Base-by-base conservation (phyloP, 2,888 invertebrate genomes). In the Macroteleia sp. region DNA sequence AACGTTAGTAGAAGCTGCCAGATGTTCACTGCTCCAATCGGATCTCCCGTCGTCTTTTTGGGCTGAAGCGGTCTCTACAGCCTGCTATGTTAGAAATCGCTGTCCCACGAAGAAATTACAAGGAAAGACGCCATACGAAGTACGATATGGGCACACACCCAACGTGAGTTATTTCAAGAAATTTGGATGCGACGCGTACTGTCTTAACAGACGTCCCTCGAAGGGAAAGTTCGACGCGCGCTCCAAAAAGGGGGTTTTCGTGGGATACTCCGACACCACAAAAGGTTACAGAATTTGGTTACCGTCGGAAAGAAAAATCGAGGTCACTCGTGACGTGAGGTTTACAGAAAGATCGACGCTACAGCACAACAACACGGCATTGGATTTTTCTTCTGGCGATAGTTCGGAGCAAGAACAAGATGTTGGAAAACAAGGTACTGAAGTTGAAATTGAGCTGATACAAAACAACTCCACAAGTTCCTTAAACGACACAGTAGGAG, bases 1-100 rank as follows among this genome's bases (percentile, higher is more conserved):
- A 3, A 88, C 86, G 5, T 50, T 88, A 0, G 76, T 85, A 0
- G 54, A 54, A 5, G n/a, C n/a, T 6, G 39, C 54, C 14, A 17
- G 39, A n/a, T 54, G 39, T 9, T 12, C 20, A 0, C 6, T 54
- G 10, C 16, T 39, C 8, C 39, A 54, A 16, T 39, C 54, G 2
- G 25, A 16, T 14, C 8, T 36, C 6, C 22, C 22, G 12, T 8
- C 39, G 9, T 39, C 25, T 1, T 39, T 54, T 6, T 54, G 54
- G 54, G 36, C 39, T 1, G 54, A 54, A 3, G 54, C 36, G 1
- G 8, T 54, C n/a, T 12, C 82, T 25, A 54, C 36, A 9, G 25
- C 54, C 6, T 17, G 30, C 9, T 16, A 39, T 20, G 34, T 25
- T 25, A 22, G 39, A 9, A 54, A 54, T 25, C 25, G 54, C 1